phyloP scores from a whole-genome alignment of 2,888 invertebrate species.

The Ferdinandea cuprea region DNA sequence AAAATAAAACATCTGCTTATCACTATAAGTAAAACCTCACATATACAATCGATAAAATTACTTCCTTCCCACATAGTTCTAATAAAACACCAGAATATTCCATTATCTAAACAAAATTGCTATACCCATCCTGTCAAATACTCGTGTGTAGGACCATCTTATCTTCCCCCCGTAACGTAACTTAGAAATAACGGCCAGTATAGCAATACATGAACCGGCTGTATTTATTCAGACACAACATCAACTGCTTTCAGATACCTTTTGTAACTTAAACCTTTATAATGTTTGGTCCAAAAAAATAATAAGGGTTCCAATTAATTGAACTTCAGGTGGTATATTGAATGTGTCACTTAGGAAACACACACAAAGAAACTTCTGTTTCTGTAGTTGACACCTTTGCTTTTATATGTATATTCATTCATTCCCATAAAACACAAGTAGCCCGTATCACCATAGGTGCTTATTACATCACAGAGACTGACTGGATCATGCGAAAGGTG shows the following conservation, averaged over 20 bases:
- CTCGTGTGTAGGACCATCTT: constrained; percentile 48
- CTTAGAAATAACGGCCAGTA: constrained; percentile 59
- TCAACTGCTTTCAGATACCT: constrained; percentile 41
- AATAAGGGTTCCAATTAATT: constrained; percentile 73
- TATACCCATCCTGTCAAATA: constrained; percentile 30
- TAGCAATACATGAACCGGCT: constrained; percentile 47
- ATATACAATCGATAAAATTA: constrained; percentile 31
- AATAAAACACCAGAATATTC: constrained; percentile 32
- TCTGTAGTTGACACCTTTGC: constrained; percentile 61
- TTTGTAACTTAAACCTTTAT: constrained; percentile 69
- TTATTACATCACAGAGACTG: constrained; percentile 51
- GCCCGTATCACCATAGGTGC: constrained; percentile 61
- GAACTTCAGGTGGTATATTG: constrained; percentile 74
- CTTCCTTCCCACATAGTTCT: constrained; percentile 49
- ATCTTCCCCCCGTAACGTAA: constrained; percentile 56
- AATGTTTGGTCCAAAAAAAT: constrained; percentile 59
- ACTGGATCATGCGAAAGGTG: constrained; percentile 68
- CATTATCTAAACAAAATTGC: constrained; percentile 28
- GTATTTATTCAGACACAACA: constrained; percentile 65
- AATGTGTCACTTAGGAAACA: constrained; percentile 43
- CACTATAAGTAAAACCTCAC: constrained; percentile 10
- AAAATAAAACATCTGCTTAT: constrained; percentile 34
- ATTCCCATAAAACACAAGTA: constrained; percentile 65
- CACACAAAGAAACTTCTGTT: constrained; percentile 1
- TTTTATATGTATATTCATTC: constrained; percentile 49